Conservation (phyloP, 35 echinoderm and acorn worm genomes). For the Amphiura filiformis region DNA sequence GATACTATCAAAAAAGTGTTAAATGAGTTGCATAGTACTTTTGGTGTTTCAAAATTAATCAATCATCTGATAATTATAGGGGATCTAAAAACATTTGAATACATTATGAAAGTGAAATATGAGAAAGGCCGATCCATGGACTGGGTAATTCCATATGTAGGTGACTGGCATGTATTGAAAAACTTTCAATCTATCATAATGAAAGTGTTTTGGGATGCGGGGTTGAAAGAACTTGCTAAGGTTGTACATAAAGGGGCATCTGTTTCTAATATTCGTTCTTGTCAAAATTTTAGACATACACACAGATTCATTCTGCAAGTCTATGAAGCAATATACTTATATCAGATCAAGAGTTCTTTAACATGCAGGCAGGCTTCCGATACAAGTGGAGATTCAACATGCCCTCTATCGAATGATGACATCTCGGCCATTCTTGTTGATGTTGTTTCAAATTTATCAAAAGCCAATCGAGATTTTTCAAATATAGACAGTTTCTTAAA, state of each 20-base stretch:
- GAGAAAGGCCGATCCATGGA: slow-evolving; percentile 37
- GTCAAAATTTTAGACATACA: slow-evolving; percentile 50
- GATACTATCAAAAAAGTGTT: not conserved
- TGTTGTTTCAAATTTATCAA: not conserved
- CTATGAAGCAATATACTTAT: slow-evolving; percentile 41
- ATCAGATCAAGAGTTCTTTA: slow-evolving; percentile 16
- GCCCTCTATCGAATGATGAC: not conserved
- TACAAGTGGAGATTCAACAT: not conserved
- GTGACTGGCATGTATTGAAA: slow-evolving; percentile 71
- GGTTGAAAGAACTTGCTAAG: slow-evolving; percentile 49
- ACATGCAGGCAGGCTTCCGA: not conserved
- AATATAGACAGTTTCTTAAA: not conserved
- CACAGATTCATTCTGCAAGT: slow-evolving; percentile 44
- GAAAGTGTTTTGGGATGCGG: slow-evolving; percentile 75
- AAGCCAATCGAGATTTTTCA: not conserved
- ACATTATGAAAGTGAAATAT: slow-evolving; percentile 38
- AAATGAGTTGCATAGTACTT: not conserved
- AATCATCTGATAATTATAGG: not conserved
- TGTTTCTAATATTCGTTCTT: slow-evolving; percentile 3
- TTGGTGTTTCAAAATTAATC: not conserved
- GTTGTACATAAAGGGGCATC: slow-evolving; percentile 10
- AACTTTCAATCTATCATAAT: slow-evolving; percentile 67
- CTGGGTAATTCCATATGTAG: slow-evolving; percentile 47
- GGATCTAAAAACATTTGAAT: slow-evolving; percentile 42
- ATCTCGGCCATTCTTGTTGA: too few relatives aligned